phyloP scores from a whole-genome alignment of 2,888 invertebrate species.

The Cyclophora punctaria region DNA sequence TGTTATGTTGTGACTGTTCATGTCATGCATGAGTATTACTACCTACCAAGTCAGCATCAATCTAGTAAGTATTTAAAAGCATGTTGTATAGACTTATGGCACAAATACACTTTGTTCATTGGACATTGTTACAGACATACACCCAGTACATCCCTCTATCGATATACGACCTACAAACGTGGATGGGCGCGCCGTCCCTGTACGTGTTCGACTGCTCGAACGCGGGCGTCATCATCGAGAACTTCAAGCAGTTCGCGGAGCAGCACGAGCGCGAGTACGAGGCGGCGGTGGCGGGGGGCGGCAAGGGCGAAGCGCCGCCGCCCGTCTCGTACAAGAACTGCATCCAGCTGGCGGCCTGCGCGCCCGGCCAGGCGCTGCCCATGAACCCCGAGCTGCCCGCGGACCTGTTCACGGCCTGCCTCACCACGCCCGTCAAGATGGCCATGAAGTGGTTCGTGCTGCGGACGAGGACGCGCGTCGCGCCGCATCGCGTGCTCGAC shows the following conservation, averaged over 20 bases:
- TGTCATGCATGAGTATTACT: too few species aligned
- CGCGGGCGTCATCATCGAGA: conserved; percentile 96
- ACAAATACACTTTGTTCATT: too few species aligned
- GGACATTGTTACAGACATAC: conserved; percentile 79
- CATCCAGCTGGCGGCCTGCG: conserved; percentile 97
- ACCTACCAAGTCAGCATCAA: too few species aligned
- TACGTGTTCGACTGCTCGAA: conserved; percentile 99
- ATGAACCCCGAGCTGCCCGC: conserved; percentile 98
- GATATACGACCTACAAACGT: conserved; percentile 97
- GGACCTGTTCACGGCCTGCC: conserved; percentile 96
- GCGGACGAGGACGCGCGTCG: conserved; percentile 85
- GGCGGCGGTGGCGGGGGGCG: conserved; percentile 27
- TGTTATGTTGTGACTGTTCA: too few species aligned
- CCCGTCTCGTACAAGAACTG: conserved; percentile 87
- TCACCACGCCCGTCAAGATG: conserved; percentile 98
- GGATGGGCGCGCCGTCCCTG: conserved; percentile 99
- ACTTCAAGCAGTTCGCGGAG: conserved; percentile 90
- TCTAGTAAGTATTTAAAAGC: too few species aligned
- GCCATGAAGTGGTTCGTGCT: conserved; percentile 96
- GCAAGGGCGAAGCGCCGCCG: conserved; percentile 28
- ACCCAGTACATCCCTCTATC: conserved; percentile 99
- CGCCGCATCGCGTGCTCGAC: conserved; percentile 87
- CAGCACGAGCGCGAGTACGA: conserved; percentile 88
- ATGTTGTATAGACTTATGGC: too few species aligned
- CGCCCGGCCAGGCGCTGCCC: conserved; percentile 93